These are phyloP conservation scores for Apus apus DNA, from an alignment of 2,113 vertebrate species.

Conservation along the genomic window DNA sequence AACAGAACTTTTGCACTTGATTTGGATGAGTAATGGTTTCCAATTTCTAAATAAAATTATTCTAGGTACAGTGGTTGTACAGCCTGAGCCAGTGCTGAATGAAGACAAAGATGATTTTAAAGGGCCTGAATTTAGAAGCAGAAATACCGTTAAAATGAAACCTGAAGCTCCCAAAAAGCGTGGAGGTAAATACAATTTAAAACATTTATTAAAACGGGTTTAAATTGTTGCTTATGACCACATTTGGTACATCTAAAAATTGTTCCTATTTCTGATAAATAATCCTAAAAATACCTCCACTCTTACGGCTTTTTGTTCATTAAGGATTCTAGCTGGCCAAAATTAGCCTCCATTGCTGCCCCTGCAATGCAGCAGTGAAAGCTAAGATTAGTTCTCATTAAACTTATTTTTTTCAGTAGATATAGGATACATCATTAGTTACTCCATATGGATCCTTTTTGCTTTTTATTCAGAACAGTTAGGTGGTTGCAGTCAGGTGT, in stretches of 20 bases:
- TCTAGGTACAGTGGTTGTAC: conserved; percentile 95
- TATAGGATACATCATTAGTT: neutral
- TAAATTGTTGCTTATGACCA: conserved; percentile 74
- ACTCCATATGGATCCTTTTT: neutral
- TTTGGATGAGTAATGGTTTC: conserved; percentile 80
- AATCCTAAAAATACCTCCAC: conserved; percentile 79
- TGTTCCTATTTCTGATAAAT: conserved; percentile 67
- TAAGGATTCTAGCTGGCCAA: conserved; percentile 49
- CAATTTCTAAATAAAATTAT: conserved; percentile 78
- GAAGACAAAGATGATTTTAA: conserved; percentile 98
- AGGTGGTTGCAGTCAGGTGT: neutral
- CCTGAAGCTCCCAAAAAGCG: conserved; percentile 89
- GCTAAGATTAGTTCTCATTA: conserved; percentile 52
- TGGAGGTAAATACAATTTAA: conserved; percentile 84
- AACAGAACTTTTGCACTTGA: conserved; percentile 72
- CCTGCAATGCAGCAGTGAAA: conserved; percentile 73
- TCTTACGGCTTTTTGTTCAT: conserved; percentile 72
- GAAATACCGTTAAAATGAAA: conserved; percentile 90
- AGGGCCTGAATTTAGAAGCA: conserved; percentile 97
- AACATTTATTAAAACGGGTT: conserved; percentile 66
- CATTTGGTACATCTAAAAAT: conserved; percentile 71
- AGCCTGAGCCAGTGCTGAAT: conserved; percentile 92
- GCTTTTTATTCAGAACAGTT: neutral
- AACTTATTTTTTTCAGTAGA: neutral
- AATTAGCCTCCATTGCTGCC: conserved; percentile 76